phyloP scores from a whole-genome alignment of 2,888 invertebrate genomes.

The Parelbella ahira region DNA sequence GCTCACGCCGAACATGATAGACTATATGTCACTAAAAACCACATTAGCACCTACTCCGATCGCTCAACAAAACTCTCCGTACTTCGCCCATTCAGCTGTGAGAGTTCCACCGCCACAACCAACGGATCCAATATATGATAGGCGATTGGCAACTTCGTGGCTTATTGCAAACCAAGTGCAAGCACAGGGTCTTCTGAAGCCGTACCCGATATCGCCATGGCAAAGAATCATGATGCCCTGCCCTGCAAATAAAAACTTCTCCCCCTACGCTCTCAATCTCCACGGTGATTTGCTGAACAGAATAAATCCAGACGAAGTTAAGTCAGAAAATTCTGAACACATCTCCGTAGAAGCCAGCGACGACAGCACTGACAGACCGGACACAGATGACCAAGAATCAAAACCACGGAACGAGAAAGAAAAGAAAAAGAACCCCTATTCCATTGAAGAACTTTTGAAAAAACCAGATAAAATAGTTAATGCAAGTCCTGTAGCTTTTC shows the following conservation, averaged over 20 bases:
- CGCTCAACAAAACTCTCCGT: slow-evolving; percentile 56
- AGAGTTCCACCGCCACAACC: slow-evolving; percentile 62
- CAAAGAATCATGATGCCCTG: slow-evolving; percentile 81
- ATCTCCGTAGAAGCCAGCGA: slow-evolving; percentile 81
- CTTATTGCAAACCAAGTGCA: slow-evolving; percentile 76
- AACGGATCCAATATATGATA: slow-evolving; percentile 63
- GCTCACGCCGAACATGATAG: slow-evolving; percentile 61
- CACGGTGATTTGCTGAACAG: slow-evolving; percentile 60
- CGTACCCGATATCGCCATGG: slow-evolving; percentile 79
- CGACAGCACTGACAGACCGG: slow-evolving; percentile 79
- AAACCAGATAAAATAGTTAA: slow-evolving; percentile 85
- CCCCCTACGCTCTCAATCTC: slow-evolving; percentile 60
- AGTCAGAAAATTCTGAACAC: slow-evolving; percentile 67
- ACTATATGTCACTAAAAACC: slow-evolving; percentile 69
- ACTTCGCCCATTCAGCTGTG: slow-evolving; percentile 65
- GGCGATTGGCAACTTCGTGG: slow-evolving; percentile 78
- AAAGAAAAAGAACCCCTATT: slow-evolving; percentile 90
- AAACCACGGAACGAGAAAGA: slow-evolving; percentile 62
- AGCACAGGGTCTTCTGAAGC: slow-evolving; percentile 70
- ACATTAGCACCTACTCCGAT: slow-evolving; percentile 49
- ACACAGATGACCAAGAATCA: slow-evolving; percentile 60
- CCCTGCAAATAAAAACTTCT: slow-evolving; percentile 58
- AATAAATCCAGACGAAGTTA: slow-evolving; percentile 64
- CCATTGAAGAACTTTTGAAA: slow-evolving; percentile 91
- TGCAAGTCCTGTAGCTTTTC: slow-evolving; percentile 55